Evolutionary conservation across 2,888 invertebrate genomes (phyloP).

Genomic region (Sussaba pulchella): DNA sequence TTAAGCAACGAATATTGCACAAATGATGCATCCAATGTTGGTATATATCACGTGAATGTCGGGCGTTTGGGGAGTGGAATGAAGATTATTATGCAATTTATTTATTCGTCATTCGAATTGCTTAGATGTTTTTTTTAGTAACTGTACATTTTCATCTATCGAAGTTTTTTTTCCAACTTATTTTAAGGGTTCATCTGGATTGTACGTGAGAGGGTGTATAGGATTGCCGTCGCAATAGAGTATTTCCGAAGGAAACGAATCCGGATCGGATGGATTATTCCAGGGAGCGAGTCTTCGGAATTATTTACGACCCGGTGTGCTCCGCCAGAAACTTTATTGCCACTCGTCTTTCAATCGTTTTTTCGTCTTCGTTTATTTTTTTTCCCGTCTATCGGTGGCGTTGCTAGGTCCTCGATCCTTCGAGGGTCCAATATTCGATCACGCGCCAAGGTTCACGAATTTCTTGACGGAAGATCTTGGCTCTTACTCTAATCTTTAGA

Average conservation of each 20-base stretch:
- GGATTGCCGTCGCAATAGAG: background rate
- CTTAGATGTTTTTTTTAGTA: background rate
- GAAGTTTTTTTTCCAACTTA: too few species aligned
- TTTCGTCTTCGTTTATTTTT: background rate
- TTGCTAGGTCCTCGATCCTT: slow-evolving; percentile 15
- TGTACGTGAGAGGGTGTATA: too few species aligned
- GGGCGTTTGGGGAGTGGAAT: too few species aligned
- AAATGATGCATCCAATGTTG: too few species aligned
- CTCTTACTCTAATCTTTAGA: slow-evolving; percentile 49
- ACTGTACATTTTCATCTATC: background rate
- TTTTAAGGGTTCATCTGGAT: too few species aligned
- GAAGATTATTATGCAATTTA: slow-evolving; percentile 4
- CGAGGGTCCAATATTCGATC: slow-evolving; percentile 55
- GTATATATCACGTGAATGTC: too few species aligned
- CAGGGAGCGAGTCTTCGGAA: slow-evolving; percentile 34
- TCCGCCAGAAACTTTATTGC: slow-evolving; percentile 49
- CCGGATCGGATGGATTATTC: slow-evolving; percentile 46
- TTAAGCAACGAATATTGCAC: too few species aligned
- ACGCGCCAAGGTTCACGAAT: slow-evolving; percentile 50
- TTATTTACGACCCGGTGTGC: slow-evolving; percentile 58
- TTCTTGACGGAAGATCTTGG: slow-evolving; percentile 38
- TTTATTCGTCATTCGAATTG: background rate
- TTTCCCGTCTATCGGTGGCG: background rate
- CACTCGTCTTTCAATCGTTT: slow-evolving; percentile 42
- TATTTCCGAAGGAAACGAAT: slow-evolving; percentile 5